These are phyloP conservation scores for Cyprinodon brontotheroides DNA, from an alignment of 2,113 vertebrate species.

Conservation along the genomic window DNA sequence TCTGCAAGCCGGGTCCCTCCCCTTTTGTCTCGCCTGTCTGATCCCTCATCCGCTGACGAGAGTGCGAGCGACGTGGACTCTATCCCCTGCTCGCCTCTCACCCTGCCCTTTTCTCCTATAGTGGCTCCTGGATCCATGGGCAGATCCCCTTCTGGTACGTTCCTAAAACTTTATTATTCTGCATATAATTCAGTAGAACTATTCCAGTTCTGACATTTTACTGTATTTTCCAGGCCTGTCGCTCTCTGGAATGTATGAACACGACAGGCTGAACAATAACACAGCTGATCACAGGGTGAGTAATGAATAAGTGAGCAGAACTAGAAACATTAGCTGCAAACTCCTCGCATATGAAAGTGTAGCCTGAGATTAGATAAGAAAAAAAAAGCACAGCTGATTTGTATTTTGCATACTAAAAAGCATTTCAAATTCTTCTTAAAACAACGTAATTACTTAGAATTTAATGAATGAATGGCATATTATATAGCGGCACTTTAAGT, in stretches of 20 bases:
- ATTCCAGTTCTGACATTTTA: background rate
- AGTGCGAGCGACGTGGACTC: constrained; percentile 90
- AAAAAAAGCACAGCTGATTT: background rate
- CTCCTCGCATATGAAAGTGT: too few relatives aligned
- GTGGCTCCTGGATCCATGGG: constrained; percentile 60
- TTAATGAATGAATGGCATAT: background rate
- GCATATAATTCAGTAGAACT: background rate
- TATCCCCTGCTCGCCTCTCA: constrained; percentile 86
- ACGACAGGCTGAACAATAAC: constrained; percentile 75
- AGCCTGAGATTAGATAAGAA: too few relatives aligned
- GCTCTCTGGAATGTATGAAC: constrained; percentile 82
- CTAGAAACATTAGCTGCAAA: background rate
- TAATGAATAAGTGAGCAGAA: background rate
- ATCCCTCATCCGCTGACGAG: constrained; percentile 90
- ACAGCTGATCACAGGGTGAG: constrained; percentile 86
- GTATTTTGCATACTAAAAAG: background rate
- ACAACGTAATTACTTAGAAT: background rate
- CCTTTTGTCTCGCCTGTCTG: constrained; percentile 86
- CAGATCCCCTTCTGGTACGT: constrained; percentile 67
- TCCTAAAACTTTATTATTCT: background rate
- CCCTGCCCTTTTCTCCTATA: constrained; percentile 64
- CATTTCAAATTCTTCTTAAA: too few relatives aligned
- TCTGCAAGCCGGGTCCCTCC: constrained; percentile 84
- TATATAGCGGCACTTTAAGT: background rate
- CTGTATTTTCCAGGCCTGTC: constrained; percentile 80